phyloP scores from a whole-genome alignment of 2,888 invertebrate genomes.

The Drosophila emarginata region DNA sequence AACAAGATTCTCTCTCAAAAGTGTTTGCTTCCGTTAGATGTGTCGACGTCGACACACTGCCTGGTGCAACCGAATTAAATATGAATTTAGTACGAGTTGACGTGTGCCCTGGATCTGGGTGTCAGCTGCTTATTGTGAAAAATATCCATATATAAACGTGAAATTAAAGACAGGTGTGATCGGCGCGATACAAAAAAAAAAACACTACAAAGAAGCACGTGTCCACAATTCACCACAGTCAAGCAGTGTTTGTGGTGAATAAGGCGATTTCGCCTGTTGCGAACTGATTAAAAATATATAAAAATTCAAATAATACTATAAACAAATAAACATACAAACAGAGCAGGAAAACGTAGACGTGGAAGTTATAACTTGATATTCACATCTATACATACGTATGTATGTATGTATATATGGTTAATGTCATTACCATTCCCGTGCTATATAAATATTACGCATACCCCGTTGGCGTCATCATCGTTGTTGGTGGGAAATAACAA shows the following conservation, averaged over 20 bases:
- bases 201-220: slow-evolving; percentile 13
- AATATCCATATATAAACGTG: not conserved
- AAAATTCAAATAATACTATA: slow-evolving; percentile 35
- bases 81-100: not conserved
- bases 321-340: slow-evolving; percentile 14
- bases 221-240: slow-evolving; percentile 55
- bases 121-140: not conserved
- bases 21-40: not conserved
- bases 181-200: not conserved
- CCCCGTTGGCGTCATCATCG: slow-evolving; percentile 5
- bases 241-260: slow-evolving; percentile 22
- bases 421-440: slow-evolving; percentile 9
- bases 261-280: slow-evolving; percentile 18
- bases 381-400: not conserved
- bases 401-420: slow-evolving; percentile 2
- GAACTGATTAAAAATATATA: slow-evolving; percentile 29
- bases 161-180: not conserved
- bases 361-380: slow-evolving; percentile 40
- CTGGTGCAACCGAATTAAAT: not conserved
- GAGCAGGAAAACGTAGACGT: slow-evolving; percentile 31
- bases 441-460: slow-evolving; percentile 28
- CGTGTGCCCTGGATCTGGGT: slow-evolving; percentile 1
- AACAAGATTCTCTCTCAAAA: not conserved
- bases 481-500: slow-evolving; percentile 15
- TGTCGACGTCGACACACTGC: not conserved